phyloP scores from a whole-genome alignment of 2,113 vertebrate species.

The Baryphthengus martii region DNA sequence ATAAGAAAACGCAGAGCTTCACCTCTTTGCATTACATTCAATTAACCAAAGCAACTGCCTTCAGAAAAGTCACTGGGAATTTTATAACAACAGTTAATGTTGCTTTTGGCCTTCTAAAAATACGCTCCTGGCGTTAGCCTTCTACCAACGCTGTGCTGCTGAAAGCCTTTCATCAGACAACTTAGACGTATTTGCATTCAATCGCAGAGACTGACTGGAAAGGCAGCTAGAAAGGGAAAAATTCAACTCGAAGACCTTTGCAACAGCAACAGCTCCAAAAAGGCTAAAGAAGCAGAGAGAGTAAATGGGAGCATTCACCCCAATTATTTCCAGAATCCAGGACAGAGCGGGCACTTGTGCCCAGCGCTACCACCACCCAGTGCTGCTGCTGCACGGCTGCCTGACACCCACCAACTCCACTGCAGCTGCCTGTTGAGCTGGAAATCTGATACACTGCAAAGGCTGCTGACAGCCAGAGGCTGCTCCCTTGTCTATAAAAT shows the following conservation, averaged over 20 bases:
- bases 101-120: not conserved
- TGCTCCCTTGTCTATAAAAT: conserved; percentile 25
- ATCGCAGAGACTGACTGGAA: not conserved
- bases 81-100: not conserved
- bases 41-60: not conserved
- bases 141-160: not conserved
- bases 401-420: not conserved
- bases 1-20: not conserved
- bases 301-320: not conserved
- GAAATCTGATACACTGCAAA: conserved; percentile 18
- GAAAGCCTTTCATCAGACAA: not conserved
- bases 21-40: not conserved
- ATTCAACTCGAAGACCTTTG: not conserved
- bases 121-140: rapidly evolving
- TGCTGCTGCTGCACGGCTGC: not conserved
- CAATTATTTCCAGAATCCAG: not conserved
- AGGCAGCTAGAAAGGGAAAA: not conserved
- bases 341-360: not conserved
- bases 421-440: conserved; percentile 40
- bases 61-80: not conserved
- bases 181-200: not conserved
- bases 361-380: rapidly evolving
- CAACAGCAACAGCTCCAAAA: not conserved
- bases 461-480: conserved; percentile 29
- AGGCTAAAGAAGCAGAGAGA: not conserved